Evolutionary conservation across 2,888 invertebrate species (phyloP).

Genomic region (Plagiodera versicolora): DNA sequence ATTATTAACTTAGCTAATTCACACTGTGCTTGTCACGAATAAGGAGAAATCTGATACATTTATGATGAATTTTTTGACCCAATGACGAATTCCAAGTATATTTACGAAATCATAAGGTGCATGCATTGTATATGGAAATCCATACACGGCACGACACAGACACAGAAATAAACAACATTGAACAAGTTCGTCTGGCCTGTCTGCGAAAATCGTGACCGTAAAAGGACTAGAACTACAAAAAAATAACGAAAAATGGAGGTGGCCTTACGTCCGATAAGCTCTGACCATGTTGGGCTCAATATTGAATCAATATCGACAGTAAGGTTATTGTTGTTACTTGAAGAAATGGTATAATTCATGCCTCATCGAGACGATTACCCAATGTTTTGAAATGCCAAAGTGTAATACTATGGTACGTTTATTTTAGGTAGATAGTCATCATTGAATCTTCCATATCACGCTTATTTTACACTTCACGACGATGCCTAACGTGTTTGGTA

Average conservation of each 20-base stretch:
- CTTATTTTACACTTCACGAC: no score
- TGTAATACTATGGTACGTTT: no score
- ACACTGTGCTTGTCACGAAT: no score
- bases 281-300: constrained; percentile 18
- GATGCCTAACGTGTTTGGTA: no score
- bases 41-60: neutral
- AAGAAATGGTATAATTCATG: constrained; percentile 4
- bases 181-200: constrained; percentile 5
- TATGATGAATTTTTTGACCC: neutral
- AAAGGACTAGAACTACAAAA: constrained; percentile 13
- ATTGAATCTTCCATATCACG: no score
- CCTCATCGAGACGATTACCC: neutral
- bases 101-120: neutral
- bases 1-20: no score
- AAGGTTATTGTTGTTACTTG: neutral
- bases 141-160: neutral
- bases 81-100: neutral
- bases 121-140: no score
- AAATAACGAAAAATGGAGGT: constrained; percentile 12
- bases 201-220: constrained; percentile 8
- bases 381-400: neutral
- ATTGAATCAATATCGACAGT: constrained; percentile 16
- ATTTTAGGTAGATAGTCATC: no score
- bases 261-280: constrained; percentile 21
- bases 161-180: neutral